Conservation (phyloP, 2,113 vertebrate species). For the Atractosteus spatula region DNA sequence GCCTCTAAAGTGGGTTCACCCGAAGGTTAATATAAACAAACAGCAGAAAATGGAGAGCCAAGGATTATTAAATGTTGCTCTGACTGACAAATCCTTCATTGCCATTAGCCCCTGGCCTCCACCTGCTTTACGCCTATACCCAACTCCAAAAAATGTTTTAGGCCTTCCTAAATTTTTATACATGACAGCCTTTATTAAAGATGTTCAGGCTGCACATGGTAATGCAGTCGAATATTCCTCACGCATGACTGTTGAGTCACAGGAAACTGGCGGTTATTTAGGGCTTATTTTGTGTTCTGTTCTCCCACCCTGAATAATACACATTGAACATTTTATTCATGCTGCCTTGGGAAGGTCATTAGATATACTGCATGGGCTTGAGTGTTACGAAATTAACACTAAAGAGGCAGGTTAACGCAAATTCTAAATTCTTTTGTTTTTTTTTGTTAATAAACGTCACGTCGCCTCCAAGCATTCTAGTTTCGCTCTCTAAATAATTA, state of each 20-base stretch:
- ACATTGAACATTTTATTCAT: no score
- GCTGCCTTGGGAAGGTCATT: no score
- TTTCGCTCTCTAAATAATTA: no score
- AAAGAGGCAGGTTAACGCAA: no score
- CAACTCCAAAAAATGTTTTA: conserved; percentile 44
- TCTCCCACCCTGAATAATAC: no score
- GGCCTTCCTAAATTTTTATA: conserved; percentile 38
- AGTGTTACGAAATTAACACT: no score
- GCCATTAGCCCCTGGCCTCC: conserved; percentile 88
- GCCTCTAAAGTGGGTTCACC: conserved; percentile 95
- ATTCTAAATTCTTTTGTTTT: no score
- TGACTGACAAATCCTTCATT: conserved; percentile 86
- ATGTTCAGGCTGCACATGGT: background rate
- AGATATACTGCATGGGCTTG: no score
- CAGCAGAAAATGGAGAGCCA: conserved; percentile 83
- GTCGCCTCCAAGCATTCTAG: no score
- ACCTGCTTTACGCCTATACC: conserved; percentile 47
- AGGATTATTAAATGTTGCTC: conserved; percentile 87
- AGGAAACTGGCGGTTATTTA: no score
- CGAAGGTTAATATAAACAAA: conserved; percentile 97
- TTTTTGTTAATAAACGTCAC: no score
- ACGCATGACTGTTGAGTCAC: background rate
- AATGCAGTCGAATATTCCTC: background rate
- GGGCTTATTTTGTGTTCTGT: no score
- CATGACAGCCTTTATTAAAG: conserved; percentile 34